Conservation (phyloP, 1,140 invertebrate species). For the Planococcus citri region DNA sequence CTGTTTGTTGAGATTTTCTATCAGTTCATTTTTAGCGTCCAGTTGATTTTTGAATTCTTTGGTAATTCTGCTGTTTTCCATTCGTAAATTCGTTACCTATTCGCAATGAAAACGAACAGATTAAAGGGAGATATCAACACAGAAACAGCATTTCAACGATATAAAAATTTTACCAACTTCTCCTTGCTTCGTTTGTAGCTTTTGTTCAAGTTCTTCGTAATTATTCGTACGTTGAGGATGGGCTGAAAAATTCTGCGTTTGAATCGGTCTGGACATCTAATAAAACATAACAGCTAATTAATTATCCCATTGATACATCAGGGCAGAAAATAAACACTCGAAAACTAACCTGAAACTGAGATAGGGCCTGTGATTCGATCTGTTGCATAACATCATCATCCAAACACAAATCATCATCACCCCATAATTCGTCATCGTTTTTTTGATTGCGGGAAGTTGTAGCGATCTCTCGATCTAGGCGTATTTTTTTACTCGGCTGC, state of each 20-base stretch:
- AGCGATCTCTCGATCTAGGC: too few relatives aligned
- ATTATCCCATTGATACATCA: too few relatives aligned
- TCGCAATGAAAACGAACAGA: not conserved
- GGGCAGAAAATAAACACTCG: too few relatives aligned
- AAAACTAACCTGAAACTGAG: not conserved
- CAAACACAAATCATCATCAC: not conserved
- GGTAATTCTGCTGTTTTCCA: not conserved
- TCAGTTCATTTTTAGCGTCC: not conserved
- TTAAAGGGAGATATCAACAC: not conserved
- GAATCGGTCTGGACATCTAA: too few relatives aligned
- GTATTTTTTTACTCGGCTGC: not conserved
- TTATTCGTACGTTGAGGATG: not conserved
- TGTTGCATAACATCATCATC: not conserved
- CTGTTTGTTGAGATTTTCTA: not conserved
- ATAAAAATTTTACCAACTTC: not conserved
- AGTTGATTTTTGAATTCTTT: not conserved
- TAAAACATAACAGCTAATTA: too few relatives aligned
- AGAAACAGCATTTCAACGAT: not conserved
- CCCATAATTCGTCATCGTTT: not conserved
- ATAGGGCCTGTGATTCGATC: not conserved
- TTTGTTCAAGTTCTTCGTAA: not conserved
- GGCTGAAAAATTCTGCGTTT: too few relatives aligned
- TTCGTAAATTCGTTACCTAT: not conserved
- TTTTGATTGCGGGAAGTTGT: not conserved
- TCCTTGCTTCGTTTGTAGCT: not conserved